Base-by-base conservation (phyloP, 2,888 invertebrate genomes). In the Meloe dianella region DNA sequence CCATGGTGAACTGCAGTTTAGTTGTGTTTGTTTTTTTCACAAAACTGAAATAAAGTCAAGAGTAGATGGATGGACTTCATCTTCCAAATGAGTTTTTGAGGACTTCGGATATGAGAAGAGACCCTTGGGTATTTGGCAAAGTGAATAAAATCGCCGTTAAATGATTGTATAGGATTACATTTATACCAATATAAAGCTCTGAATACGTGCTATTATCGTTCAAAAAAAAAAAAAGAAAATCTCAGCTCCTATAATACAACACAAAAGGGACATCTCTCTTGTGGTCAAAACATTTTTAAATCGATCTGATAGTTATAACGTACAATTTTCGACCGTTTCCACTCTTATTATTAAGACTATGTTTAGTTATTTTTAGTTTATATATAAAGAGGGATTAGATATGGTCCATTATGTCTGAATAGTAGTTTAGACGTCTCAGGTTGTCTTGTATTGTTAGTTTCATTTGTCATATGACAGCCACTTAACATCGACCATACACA, bases 201-300 rank as follows among this genome's bases (percentile, higher is more conserved):
- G 80, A 80, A 81, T 80, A 79, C 79, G 77, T 76, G 77, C 82
- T 77, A 81, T 82, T 82, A 81, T 81, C 77, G 47, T 7, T 7
- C 41, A 41, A 41, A 41, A 41, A 35, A 35, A 35, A 35, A 14
- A 41, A n/a, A 41, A 41, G 17, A 17, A 79, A 82, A 82, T 81
- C 80, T 78, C 71, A 73, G 76, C 76, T 75, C 71, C 71, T 71
- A 68, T 74, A 80, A n/a, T 8, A n/a, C 41, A 41, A 41, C n/a
- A 41, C n/a, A 41, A 81, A 79, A 79, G 75, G 78, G 71, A 70
- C 77, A 79, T 78, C 77, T 80, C 27, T 27, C 79, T 79, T 75
- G 80, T 73, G 83, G 82, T 82, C 82, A 82, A 82, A 83, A 83
- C 81, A 82, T 80, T 79, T 78, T 82, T 80, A 83, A 83, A 83